Evolutionary conservation across 2,113 vertebrate species (phyloP), one percentile per base, ranked within the genome.

Genomic region (Tetrax tetrax): DNA sequence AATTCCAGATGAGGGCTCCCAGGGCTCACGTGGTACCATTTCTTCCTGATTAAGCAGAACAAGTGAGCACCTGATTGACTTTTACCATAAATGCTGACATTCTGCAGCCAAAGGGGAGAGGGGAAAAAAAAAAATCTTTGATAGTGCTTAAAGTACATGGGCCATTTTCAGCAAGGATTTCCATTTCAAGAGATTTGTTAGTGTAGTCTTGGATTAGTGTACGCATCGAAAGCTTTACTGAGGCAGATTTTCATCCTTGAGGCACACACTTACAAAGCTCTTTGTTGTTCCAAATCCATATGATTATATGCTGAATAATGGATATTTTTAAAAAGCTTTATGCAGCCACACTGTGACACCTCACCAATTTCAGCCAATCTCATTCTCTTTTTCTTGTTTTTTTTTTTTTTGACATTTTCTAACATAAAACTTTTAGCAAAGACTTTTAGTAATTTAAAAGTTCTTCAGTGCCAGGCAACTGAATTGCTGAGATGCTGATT

Each of bases 21-120:
- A 91, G 93, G 93, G 95, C 94, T 82, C 97, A 97, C 63, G 43
- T 96, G 95, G 90, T 93, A 81, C 97, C 84, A 78, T 95, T 98
- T 98, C 96, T 96, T 96, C 97, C 97, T 98, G 97, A 98, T 98
- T 98, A 98, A 98, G 97, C 97, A 98, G 91, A 97, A 97, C 95
- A 96, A 97, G 97, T 87, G 97, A 98, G 96, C 95, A 98, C 95
- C 97, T 97, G 97, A 98, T 98, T 92, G 97, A 98, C 97, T 98
- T 98, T 97, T 97, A 83, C 97, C 96, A 97, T 97, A 98, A 98
- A 97, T 97, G 97, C 96, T 98, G 97, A 98, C 96, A 98, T 97
- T 97, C 96, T 95, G 91, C 94, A 96, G 96, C 97, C 97, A 98
- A 97, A 97, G 91, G 53, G 83, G 33, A 70, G 37, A 17, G 17